Base-by-base conservation (phyloP, 2,888 invertebrate genomes). In the Leucoma salicis region DNA sequence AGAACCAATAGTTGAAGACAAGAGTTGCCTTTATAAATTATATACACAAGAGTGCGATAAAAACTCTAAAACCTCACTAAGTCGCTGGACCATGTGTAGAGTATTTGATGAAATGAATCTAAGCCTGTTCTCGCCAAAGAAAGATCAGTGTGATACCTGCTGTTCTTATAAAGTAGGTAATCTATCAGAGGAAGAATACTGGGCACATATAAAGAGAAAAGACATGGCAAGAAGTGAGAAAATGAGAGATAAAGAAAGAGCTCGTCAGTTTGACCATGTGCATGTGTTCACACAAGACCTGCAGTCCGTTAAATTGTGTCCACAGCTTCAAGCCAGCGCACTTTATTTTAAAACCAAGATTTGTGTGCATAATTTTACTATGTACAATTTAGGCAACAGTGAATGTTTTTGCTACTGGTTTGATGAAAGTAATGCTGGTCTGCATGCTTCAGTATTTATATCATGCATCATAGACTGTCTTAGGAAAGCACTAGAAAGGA, bases 51-150 rank as follows among this genome's bases (percentile, higher is more conserved):
- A 16, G 16, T 16, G 16, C 6, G 3, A 16, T 4, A 16, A 16
- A 16, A 6, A 3, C 6, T 3, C 3, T 4, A 16, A 16, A 16
- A 6, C 6, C 3, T 3, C 16, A 16, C 16, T 16, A 6, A 16
- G 16, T 29, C 49, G 45, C 25, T 48, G 41, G 39, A 45, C 51
- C n/a, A 50, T 61, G 46, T 29, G 37, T 11, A 47, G 47, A 41
- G 43, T 49, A 28, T 51, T 64, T 35, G 36, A 46, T 15, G 49
- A 45, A 10, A 14, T 27, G 16, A 59, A 57, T 45, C 15, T 66
- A n/a, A 44, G 49, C 29, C 35, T 66, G 14, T 63, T 53, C 35
- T 12, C 13, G 29, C 58, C 61, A 14, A 64, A 56, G 46, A 64
- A 63, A 50, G 59, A 63, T 34, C 46, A 29, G 5, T 46, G 41